Conservation (phyloP, 2,888 invertebrate species). For the Zaprionus bogoriensis region DNA sequence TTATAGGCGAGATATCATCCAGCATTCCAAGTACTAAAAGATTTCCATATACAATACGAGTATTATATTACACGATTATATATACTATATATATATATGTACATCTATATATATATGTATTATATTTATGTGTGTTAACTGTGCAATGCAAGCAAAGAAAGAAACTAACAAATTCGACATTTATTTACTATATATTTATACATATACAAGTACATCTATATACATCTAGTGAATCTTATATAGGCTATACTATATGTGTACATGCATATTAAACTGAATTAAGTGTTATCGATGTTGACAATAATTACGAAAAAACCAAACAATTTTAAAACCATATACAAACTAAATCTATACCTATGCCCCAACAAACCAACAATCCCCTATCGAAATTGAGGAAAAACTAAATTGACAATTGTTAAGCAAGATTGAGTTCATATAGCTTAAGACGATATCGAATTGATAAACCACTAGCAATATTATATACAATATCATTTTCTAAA, state of each 20-base stretch:
- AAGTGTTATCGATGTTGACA: slow-evolving; percentile 71
- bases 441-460: neutral
- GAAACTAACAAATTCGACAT: slow-evolving; percentile 35
- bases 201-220: slow-evolving; percentile 27
- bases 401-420: too few relatives aligned
- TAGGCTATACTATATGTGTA: slow-evolving; percentile 34
- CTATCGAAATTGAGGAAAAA: neutral
- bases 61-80: slow-evolving; percentile 10
- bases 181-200: slow-evolving; percentile 57
- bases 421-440: neutral
- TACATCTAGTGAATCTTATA: slow-evolving; percentile 32
- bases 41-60: slow-evolving; percentile 6
- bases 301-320: slow-evolving; percentile 46
- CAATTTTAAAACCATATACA: slow-evolving; percentile 50
- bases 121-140: slow-evolving; percentile 50
- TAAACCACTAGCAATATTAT: neutral
- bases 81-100: slow-evolving; percentile 13
- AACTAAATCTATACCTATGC: neutral
- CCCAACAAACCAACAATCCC: slow-evolving; percentile 35
- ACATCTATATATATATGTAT: too few relatives aligned
- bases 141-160: slow-evolving; percentile 15
- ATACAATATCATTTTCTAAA: neutral
- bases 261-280: slow-evolving; percentile 42
- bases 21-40: slow-evolving; percentile 18
- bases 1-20: slow-evolving; percentile 21